These are phyloP conservation scores for Macaria notata DNA, from an alignment of 2,888 invertebrate genomes.

Conservation along the genomic window DNA sequence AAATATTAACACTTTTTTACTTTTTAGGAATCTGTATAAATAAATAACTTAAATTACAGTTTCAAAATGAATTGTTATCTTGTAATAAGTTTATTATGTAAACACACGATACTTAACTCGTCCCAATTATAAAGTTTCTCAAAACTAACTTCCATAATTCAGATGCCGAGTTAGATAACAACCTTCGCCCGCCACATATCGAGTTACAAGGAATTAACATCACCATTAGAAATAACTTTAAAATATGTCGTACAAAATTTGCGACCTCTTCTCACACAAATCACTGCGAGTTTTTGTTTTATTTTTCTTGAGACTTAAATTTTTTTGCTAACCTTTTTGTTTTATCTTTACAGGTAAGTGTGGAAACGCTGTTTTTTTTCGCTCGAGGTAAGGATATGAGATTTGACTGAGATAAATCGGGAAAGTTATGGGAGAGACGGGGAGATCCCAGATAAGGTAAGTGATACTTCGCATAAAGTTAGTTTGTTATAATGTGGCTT, in stretches of 20 bases:
- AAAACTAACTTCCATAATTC: too few relatives aligned
- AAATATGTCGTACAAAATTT: slow-evolving; percentile 33
- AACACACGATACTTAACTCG: too few relatives aligned
- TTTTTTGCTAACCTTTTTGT: slow-evolving; percentile 41
- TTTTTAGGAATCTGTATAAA: too few relatives aligned
- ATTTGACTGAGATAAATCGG: slow-evolving; percentile 10
- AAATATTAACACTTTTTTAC: too few relatives aligned
- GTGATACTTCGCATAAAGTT: slow-evolving; percentile 16
- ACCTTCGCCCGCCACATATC: too few relatives aligned
- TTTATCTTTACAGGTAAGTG: slow-evolving; percentile 77
- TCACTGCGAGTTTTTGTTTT: slow-evolving; percentile 20
- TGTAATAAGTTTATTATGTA: too few relatives aligned
- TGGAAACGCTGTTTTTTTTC: slow-evolving; percentile 56
- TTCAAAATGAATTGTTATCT: too few relatives aligned
- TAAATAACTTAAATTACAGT: too few relatives aligned
- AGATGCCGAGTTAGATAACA: too few relatives aligned
- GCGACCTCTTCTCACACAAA: slow-evolving; percentile 35
- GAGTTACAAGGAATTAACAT: too few relatives aligned
- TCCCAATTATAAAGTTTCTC: too few relatives aligned
- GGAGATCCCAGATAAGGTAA: slow-evolving; percentile 18
- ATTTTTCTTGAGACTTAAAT: neutral
- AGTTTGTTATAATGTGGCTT: slow-evolving; percentile 2
- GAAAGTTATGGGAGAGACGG: slow-evolving; percentile 8
- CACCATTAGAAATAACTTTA: too few relatives aligned
- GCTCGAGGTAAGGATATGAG: slow-evolving; percentile 14